These are phyloP conservation scores for Hartigia nigra DNA, from an alignment of 2,888 invertebrate species.

Conservation along the genomic window DNA sequence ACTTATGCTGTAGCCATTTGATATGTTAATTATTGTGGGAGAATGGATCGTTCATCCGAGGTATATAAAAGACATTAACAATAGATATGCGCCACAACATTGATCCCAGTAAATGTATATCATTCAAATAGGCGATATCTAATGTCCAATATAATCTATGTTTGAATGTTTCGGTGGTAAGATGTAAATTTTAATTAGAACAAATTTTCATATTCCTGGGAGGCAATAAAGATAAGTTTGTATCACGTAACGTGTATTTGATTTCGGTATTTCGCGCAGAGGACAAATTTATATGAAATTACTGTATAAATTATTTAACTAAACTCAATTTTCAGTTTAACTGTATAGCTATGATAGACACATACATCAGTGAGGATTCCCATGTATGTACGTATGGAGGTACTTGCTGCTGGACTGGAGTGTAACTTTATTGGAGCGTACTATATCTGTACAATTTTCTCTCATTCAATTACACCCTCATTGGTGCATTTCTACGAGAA, in stretches of 20 bases:
- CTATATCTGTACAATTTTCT: not conserved
- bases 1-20: not conserved
- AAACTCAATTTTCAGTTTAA: not conserved
- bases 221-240: not conserved
- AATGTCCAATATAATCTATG: not conserved
- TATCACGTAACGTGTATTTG: not conserved
- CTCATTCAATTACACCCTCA: not conserved
- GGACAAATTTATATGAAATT: too few species aligned
- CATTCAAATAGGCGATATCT: not conserved
- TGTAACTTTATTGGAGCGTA: not conserved
- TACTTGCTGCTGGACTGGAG: not conserved
- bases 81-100: not conserved
- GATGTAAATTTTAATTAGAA: not conserved
- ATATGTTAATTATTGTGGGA: not conserved
- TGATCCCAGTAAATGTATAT: not conserved
- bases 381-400: not conserved
- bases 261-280: not conserved
- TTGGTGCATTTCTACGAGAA: not conserved
- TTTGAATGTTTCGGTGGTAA: not conserved
- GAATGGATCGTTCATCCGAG: not conserved
- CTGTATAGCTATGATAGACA: not conserved
- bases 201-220: not conserved
- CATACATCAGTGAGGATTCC: not conserved
- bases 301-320: too few species aligned
- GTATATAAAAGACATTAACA: not conserved